Evolutionary conservation across 2,113 vertebrate species (phyloP).

Genomic region (Martes martes): DNA sequence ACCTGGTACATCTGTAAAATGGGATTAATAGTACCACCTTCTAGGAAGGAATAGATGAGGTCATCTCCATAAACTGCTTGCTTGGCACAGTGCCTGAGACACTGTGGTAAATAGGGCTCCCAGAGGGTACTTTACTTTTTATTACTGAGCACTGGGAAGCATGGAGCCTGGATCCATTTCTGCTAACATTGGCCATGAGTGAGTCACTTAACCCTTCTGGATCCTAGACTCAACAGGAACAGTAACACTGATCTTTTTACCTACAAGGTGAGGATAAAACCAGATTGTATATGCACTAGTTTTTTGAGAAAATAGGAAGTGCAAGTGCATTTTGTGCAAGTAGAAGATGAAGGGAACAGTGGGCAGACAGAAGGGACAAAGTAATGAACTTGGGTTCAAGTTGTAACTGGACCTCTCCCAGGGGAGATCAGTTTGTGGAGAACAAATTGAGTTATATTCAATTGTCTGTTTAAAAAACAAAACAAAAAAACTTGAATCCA

Average conservation of each 20-base stretch:
- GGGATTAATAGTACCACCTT: slow-evolving; percentile 29
- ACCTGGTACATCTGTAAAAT: slow-evolving; percentile 48
- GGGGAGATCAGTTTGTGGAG: slow-evolving; percentile 26
- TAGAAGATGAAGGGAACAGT: neutral
- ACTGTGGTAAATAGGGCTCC: neutral
- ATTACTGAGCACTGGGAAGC: neutral
- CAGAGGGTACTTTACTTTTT: neutral
- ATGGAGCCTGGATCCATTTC: neutral
- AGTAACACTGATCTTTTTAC: neutral
- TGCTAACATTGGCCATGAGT: neutral
- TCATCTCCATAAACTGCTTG: neutral
- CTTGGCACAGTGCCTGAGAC: neutral
- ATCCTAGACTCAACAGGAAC: neutral
- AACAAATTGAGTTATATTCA: neutral
- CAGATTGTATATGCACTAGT: neutral
- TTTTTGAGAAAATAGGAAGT: neutral
- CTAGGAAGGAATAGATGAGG: neutral
- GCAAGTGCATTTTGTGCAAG: neutral
- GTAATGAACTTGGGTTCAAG: neutral
- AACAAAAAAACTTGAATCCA: neutral
- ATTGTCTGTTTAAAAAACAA: neutral
- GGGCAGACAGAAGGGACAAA: neutral
- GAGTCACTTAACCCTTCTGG: neutral
- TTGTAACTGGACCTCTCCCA: neutral
- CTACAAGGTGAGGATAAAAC: neutral